Conservation (phyloP, 2,113 vertebrate genomes). For the Rhinolophus sinicus region DNA sequence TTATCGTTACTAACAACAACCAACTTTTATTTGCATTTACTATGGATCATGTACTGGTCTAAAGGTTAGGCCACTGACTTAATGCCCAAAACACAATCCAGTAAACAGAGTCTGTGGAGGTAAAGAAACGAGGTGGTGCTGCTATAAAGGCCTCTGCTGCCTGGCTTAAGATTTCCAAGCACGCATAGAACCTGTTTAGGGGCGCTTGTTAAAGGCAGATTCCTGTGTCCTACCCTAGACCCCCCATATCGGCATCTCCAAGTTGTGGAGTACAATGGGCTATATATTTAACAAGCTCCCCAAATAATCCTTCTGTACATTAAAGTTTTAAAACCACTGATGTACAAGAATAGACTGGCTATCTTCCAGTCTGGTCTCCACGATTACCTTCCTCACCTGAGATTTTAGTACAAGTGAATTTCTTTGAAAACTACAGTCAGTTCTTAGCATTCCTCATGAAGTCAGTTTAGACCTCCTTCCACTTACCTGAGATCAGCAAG, state of each 20-base stretch:
- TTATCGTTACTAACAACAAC: not conserved
- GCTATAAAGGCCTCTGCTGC: not conserved
- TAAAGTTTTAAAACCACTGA: slow-evolving; percentile 9
- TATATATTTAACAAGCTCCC: not conserved
- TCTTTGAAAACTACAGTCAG: not conserved
- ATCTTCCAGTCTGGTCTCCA: not conserved
- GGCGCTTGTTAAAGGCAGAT: not conserved
- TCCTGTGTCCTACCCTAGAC: not conserved
- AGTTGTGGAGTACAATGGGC: not conserved
- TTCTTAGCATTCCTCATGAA: not conserved
- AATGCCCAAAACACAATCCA: not conserved
- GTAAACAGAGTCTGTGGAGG: not conserved
- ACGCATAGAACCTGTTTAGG: not conserved
- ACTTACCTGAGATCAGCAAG: not conserved
- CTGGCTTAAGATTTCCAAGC: not conserved
- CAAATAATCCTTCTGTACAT: not conserved
- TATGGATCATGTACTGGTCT: not conserved
- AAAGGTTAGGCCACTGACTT: not conserved
- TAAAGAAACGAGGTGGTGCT: not conserved
- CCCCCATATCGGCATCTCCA: not conserved
- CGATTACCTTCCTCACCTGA: not conserved
- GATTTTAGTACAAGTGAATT: slow-evolving; percentile 23
- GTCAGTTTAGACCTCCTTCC: not conserved
- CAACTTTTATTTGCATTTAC: not conserved
- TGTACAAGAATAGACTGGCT: not conserved